These are phyloP conservation scores for Petroica traversi DNA, from an alignment of 2,113 vertebrate genomes.

Conservation along the genomic window DNA sequence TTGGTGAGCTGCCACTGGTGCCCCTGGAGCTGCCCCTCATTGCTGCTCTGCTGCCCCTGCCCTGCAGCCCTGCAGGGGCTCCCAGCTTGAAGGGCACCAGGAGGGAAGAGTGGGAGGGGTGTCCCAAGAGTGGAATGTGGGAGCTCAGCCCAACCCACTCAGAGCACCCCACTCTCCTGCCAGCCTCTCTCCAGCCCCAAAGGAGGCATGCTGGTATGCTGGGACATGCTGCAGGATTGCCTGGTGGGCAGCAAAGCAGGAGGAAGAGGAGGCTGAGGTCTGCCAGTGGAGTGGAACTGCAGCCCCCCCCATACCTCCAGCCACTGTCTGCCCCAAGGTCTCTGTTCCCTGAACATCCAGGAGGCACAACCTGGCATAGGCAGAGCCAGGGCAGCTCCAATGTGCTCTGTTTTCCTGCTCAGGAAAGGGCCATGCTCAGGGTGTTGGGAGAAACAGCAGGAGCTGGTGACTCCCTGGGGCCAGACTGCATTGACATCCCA, in stretches of 20 bases:
- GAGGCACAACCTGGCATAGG: too few relatives aligned
- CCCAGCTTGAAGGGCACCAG: background rate
- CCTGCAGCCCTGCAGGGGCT: background rate
- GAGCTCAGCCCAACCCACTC: background rate
- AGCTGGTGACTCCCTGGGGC: too few relatives aligned
- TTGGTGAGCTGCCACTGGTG: background rate
- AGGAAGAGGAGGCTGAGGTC: background rate
- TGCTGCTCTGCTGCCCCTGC: background rate
- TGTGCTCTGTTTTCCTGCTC: too few relatives aligned
- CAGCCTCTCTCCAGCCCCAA: background rate
- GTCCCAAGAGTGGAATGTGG: background rate
- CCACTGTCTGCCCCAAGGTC: background rate
- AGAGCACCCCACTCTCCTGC: background rate
- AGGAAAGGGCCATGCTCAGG: too few relatives aligned
- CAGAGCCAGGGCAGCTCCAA: too few relatives aligned
- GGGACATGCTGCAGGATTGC: background rate
- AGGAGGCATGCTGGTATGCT: background rate
- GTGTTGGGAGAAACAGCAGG: too few relatives aligned
- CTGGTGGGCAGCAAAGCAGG: background rate
- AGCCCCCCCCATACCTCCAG: background rate
- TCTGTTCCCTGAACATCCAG: too few relatives aligned
- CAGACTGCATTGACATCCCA: too few relatives aligned
- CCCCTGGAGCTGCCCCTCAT: background rate
- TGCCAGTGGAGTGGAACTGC: background rate
- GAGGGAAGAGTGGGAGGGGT: background rate